These are phyloP conservation scores for Cnemophilus loriae DNA, from an alignment of 2,113 vertebrate genomes.

Conservation along the genomic window DNA sequence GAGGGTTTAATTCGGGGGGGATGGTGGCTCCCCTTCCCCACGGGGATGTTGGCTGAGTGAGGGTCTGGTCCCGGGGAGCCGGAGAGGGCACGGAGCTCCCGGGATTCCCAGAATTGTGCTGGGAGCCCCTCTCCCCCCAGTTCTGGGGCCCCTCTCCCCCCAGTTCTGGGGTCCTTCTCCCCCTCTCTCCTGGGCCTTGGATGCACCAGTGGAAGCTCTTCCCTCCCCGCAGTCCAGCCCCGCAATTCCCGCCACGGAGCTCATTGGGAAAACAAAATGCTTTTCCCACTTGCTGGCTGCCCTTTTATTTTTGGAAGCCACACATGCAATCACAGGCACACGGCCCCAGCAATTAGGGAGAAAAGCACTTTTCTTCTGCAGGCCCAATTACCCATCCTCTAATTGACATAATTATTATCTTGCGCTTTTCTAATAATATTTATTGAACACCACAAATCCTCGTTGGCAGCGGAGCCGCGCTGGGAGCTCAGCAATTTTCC, in stretches of 20 bases:
- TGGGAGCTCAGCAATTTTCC: background rate
- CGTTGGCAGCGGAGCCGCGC: background rate
- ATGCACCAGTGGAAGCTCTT: too few relatives aligned
- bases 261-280: background rate
- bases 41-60: background rate
- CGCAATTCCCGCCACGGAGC: background rate
- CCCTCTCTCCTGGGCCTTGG: background rate
- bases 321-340: background rate
- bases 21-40: background rate
- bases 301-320: constrained; percentile 6
- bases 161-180: too few relatives aligned
- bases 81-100: background rate
- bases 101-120: rapidly evolving
- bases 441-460: constrained; percentile 43
- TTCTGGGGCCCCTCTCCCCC: too few relatives aligned
- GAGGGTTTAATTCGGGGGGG: rapidly evolving
- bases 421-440: constrained; percentile 29
- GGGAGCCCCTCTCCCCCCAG: background rate
- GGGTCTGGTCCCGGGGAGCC: background rate
- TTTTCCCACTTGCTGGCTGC: background rate
- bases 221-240: background rate
- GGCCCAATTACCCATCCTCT: constrained; percentile 30
- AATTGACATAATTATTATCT: constrained; percentile 36
- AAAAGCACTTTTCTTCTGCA: constrained; percentile 39
- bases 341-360: constrained; percentile 37